Evolutionary conservation across 92 coral and sea anemone genomes (phyloP), one percentile per base, ranked within the genome.

Genomic region (Plumapathes pennacea): DNA sequence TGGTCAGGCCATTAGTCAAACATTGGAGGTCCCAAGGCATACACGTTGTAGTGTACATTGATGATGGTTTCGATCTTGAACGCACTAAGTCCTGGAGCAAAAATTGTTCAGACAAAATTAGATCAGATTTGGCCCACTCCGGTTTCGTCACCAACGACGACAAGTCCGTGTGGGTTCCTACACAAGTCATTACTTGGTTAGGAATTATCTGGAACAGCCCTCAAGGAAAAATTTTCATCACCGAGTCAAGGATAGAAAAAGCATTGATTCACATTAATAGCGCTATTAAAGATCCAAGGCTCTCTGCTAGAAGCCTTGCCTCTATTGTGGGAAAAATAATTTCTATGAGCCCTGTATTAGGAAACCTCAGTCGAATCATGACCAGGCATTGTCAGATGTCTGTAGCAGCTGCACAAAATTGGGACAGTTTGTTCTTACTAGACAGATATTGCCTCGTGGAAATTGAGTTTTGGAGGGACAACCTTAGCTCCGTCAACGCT

Each of bases 301-400:
- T 58, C 15, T 57, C 77, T 2, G 66, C 57, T 10, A 57, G 85
- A 49, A 24, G 52, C 11, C 33, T 77, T 29, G 78, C 85, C 11
- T 39, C 72, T 38, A 46, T 69, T 38, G 59, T 44, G 30, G 83
- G 70, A 1, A 46, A 52, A 2, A 48, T 67, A 31, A 67, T 76
- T 41, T 69, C 72, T 40, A 38, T 69, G 78, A 50, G 85, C 23
- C 72, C 63, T 2, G 85, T 69, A 22, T 46, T 60, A 4, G 78
- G 78, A 10, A 46, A 62, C 6, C 39, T 74, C 17, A 25, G 60
- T 27, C 37, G 59, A 2, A 64, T 74, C 24, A 32, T 46, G 67
- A 54, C 67, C 41, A 53, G 74, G 26, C 74, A 56, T 76, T 67
- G 64, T 32, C 83, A 76, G 58, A 37, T 75, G 40, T 30, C 65